Evolutionary conservation across 1,140 invertebrate species (phyloP).

Genomic region (Philaenus spumarius): DNA sequence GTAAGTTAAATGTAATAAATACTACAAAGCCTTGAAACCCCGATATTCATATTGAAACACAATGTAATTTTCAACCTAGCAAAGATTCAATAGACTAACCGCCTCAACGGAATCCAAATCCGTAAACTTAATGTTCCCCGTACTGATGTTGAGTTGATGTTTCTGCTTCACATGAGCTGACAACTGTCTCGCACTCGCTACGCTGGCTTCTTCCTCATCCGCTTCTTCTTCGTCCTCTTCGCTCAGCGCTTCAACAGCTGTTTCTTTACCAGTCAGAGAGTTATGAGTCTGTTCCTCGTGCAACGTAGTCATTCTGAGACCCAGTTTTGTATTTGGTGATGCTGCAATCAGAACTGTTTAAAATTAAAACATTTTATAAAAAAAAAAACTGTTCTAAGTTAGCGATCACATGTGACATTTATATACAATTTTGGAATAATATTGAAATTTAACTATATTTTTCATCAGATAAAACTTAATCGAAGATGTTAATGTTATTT

Average conservation of each 20-base stretch:
- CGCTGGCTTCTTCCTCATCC: background rate
- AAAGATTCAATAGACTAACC: too few relatives aligned
- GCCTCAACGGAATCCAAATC: constrained; percentile 49
- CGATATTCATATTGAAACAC: too few relatives aligned
- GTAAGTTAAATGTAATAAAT: too few relatives aligned
- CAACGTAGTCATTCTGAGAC: constrained; percentile 83
- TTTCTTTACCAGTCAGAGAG: constrained; percentile 21
- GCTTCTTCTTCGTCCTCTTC: constrained; percentile 13
- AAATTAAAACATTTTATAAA: constrained; percentile 7
- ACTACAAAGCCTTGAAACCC: too few relatives aligned
- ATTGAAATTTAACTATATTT: too few relatives aligned
- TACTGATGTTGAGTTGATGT: background rate
- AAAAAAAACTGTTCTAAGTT: constrained; percentile 6
- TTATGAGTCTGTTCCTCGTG: constrained; percentile 65
- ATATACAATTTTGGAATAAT: too few relatives aligned
- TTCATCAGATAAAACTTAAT: too few relatives aligned
- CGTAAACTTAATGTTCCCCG: constrained; percentile 40
- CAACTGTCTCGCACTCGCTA: background rate
- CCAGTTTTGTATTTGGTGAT: constrained; percentile 72
- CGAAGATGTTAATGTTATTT: too few relatives aligned
- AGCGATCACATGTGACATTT: too few relatives aligned
- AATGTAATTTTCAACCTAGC: too few relatives aligned
- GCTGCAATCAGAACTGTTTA: constrained; percentile 44
- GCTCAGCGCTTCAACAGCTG: constrained; percentile 25
- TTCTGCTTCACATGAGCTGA: background rate